These are phyloP conservation scores for Xenops minutus DNA, from an alignment of 2,797 vertebrate genomes.

Conservation along the genomic window DNA sequence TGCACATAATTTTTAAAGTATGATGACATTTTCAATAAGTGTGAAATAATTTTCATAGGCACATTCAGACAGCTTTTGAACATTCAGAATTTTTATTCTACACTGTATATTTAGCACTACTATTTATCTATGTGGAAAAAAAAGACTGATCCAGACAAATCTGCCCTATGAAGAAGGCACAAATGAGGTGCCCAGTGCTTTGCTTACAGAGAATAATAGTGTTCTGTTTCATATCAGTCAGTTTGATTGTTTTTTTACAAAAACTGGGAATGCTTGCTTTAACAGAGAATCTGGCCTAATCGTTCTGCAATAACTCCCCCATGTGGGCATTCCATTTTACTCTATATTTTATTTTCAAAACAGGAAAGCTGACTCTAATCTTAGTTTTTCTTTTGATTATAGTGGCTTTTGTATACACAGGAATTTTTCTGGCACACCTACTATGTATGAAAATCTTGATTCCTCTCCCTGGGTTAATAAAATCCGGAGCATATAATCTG, in stretches of 20 bases:
- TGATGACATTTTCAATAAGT: background rate
- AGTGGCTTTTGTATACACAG: background rate
- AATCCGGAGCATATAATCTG: background rate
- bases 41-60: background rate
- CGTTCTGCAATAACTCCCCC: conserved; percentile 38
- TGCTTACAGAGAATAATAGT: background rate
- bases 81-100: background rate
- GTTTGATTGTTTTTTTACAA: background rate
- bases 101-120: background rate
- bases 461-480: background rate
- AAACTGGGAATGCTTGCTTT: background rate
- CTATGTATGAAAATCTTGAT: rapidly evolving
- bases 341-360: background rate
- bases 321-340: background rate
- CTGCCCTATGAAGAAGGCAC: background rate
- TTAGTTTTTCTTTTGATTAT: background rate
- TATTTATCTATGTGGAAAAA: background rate
- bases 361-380: background rate
- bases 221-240: background rate
- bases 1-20: background rate
- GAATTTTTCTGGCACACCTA: background rate
- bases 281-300: background rate
- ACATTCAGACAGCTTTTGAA: background rate
- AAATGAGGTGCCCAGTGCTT: background rate
- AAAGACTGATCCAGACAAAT: background rate